Base-by-base conservation (phyloP, 2,797 vertebrate species). In the Varecia variegata region DNA sequence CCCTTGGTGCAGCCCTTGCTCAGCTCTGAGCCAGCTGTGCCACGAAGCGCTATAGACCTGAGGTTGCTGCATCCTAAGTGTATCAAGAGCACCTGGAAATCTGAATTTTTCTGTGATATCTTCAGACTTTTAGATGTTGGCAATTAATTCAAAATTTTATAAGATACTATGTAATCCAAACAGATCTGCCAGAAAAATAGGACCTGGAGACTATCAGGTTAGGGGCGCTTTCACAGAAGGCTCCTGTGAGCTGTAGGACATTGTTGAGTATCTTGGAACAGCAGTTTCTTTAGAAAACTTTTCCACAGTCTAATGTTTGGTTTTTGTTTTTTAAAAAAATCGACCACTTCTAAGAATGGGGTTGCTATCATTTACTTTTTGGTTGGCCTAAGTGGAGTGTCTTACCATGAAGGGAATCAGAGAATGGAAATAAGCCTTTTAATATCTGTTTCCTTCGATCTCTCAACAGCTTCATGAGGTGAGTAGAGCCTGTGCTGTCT, bases 11-110 rank as follows among this genome's bases (percentile, higher is more conserved):
- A 10, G 58, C 4, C 47, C 35, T 23, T 54, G 30, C 50, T 21
- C 1, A 10, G 25, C 67, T 17, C 8, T n/a, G 38, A 45, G 58
- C 43, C 60, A 32, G 9, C 6, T 83, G 40, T 43, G 6, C 40
- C 10, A 1, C 0, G 0, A 2, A 13, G 65, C 11, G 15, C 1
- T 0, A 2, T 4, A 3, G 21, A 38, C 23, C 30, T 35, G 1
- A 14, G 7, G 20, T 8, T 11, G 7, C 58, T 17, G 0, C 14
- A 25, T 23, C 15, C 35, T 12, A 0, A 7, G 21, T 14, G 3
- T 43, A 32, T 10, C 9, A 60, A 45, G 74, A 82, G 6, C 32
- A 15, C n/a, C 23, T 54, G 6, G 25, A 30, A 18, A n/a, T 73
- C 32, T 20, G 67, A 58, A 3, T 2, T n/a, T 74, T 68, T 56